Percentiles rank a stretch among this genome's conserved stretches.
phyloP scores from a whole-genome alignment of 1,140 invertebrate species.

The Pectinophora gossypiella region DNA sequence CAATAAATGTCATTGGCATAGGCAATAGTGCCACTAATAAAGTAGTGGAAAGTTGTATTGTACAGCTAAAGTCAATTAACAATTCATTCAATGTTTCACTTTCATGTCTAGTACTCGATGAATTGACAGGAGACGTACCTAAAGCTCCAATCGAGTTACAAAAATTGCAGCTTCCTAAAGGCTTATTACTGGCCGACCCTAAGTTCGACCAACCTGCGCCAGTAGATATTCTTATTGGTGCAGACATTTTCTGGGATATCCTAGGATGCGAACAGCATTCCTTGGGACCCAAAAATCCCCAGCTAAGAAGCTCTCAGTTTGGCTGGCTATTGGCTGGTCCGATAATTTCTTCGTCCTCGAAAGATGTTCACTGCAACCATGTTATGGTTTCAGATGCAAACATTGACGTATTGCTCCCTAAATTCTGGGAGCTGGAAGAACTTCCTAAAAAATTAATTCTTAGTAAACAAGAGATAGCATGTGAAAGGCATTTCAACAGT shows the following conservation, averaged over 20 bases:
- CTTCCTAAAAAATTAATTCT: background rate
- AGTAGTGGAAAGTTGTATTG: constrained; percentile 7
- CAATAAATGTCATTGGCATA: constrained; percentile 14
- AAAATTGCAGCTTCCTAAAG: too few relatives aligned
- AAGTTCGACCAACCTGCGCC: background rate
- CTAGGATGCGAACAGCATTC: background rate
- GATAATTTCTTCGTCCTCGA: background rate
- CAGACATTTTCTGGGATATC: constrained; percentile 4
- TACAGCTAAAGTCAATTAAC: constrained; percentile 5
- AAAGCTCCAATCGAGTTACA: constrained; percentile 9
- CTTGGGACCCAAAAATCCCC: constrained; percentile 5
- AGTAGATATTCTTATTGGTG: background rate
- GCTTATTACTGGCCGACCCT: constrained; percentile 15
- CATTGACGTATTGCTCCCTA: background rate
- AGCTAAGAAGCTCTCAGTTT: constrained; percentile 1
- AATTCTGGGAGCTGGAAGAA: constrained; percentile 4
- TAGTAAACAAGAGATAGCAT: constrained; percentile 26
- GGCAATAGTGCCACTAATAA: constrained; percentile 11
- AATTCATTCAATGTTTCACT: constrained; percentile 4
- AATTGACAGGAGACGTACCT: constrained; percentile 14
- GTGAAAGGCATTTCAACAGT: constrained; percentile 25
- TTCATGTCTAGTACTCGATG: constrained; percentile 12
- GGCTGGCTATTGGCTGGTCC: constrained; percentile 7
- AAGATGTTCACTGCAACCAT: background rate
- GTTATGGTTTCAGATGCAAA: too few relatives aligned